Evolutionary conservation across 2,888 invertebrate species (phyloP).

Genomic region (Ectobius pallidus): DNA sequence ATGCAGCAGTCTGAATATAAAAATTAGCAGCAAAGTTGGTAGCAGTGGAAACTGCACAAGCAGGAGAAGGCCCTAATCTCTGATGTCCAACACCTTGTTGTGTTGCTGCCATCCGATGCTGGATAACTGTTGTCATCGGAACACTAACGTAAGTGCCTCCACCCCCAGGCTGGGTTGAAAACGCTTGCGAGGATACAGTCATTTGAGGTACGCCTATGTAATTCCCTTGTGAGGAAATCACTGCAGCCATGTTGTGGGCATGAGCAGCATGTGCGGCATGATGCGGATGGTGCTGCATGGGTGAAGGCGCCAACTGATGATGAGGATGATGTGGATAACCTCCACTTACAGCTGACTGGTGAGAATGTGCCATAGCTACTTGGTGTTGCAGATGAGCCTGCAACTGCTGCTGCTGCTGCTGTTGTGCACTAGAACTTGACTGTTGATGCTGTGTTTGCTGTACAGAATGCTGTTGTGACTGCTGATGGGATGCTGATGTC

Average conservation of each 20-base stretch:
- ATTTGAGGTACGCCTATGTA: slow-evolving; percentile 61
- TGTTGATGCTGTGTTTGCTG: slow-evolving; percentile 48
- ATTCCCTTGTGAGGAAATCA: slow-evolving; percentile 54
- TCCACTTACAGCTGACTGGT: slow-evolving; percentile 34
- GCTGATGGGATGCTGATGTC: slow-evolving; percentile 48
- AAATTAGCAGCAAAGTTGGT: slow-evolving; percentile 61
- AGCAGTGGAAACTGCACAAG: slow-evolving; percentile 61
- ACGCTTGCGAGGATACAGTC: slow-evolving; percentile 63
- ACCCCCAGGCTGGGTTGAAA: slow-evolving; percentile 60
- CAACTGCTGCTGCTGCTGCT: slow-evolving; percentile 46
- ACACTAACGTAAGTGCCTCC: slow-evolving; percentile 68
- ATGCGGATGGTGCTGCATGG: slow-evolving; percentile 52
- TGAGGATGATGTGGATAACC: slow-evolving; percentile 43
- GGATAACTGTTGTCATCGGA: slow-evolving; percentile 71
- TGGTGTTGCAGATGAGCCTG: slow-evolving; percentile 50
- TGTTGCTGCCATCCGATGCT: slow-evolving; percentile 62
- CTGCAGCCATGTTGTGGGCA: slow-evolving; percentile 39
- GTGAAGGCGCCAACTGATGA: slow-evolving; percentile 45
- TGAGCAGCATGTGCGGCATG: slow-evolving; percentile 51
- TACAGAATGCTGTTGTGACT: slow-evolving; percentile 46
- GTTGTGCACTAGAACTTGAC: slow-evolving; percentile 36
- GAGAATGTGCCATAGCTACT: slow-evolving; percentile 49
- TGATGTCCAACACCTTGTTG: slow-evolving; percentile 55
- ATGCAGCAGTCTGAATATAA: slow-evolving; percentile 61
- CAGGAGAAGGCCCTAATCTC: slow-evolving; percentile 60